These are phyloP conservation scores for Hippoglossus hippoglossus DNA, from an alignment of 2,797 vertebrate species.

Conservation along the genomic window DNA sequence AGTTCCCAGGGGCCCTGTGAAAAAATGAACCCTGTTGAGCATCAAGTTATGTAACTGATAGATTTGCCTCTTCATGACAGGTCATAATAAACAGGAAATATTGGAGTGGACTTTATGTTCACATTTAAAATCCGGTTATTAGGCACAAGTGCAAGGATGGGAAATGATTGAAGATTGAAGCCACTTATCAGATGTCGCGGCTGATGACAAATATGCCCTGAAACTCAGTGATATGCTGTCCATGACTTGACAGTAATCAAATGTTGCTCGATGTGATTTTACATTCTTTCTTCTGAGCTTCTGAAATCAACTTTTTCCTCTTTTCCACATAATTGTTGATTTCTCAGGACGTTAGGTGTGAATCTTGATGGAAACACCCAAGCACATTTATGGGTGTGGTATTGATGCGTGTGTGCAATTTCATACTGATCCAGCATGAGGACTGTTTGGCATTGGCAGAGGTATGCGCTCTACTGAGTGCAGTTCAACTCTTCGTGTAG, in stretches of 20 bases:
- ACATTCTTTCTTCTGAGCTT: background rate
- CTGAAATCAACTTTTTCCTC: background rate
- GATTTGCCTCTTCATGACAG: background rate
- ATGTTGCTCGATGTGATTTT: no score
- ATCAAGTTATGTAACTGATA: slow-evolving; percentile 41
- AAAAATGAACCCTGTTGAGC: slow-evolving; percentile 44
- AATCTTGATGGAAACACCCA: no score
- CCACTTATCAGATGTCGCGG: background rate
- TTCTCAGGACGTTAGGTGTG: no score
- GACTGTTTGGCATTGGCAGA: no score
- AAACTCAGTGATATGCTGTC: background rate
- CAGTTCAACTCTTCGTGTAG: background rate
- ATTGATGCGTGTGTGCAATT: no score
- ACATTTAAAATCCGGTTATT: background rate
- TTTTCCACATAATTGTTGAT: no score
- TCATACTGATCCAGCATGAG: no score
- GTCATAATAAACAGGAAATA: slow-evolving; percentile 14
- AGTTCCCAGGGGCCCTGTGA: slow-evolving; percentile 45
- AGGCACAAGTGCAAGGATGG: background rate
- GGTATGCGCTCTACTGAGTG: no score
- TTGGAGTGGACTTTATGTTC: slow-evolving; percentile 8
- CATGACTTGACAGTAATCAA: no score
- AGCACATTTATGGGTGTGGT: no score
- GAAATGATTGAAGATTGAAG: background rate
- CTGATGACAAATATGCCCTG: background rate